A percentile compares a stretch with the other conserved stretches of the same genome.
Conservation (phyloP, 2,797 vertebrate genomes). For the Lagorchestes hirsutus region DNA sequence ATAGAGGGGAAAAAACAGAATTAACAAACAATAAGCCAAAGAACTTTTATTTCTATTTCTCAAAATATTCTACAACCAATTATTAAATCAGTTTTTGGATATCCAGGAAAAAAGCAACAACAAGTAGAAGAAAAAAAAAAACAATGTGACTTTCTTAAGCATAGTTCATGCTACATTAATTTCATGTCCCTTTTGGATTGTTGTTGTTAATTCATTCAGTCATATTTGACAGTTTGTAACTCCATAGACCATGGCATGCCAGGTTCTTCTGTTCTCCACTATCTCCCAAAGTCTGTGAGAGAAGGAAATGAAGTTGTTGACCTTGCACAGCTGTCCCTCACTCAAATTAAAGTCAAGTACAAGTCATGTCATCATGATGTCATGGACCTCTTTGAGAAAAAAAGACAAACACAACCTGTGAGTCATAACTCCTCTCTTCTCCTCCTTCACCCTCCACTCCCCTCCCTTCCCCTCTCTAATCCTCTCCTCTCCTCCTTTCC, state of each 20-base stretch:
- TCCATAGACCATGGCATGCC: neutral
- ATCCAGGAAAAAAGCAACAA: neutral
- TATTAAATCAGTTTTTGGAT: neutral
- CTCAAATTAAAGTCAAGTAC: too few relatives aligned
- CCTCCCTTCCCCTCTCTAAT: too few relatives aligned
- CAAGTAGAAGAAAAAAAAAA: neutral
- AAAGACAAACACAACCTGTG: too few relatives aligned
- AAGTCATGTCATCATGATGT: too few relatives aligned
- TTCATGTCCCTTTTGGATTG: too few relatives aligned
- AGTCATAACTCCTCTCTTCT: too few relatives aligned
- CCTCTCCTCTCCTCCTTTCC: too few relatives aligned
- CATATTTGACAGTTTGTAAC: neutral
- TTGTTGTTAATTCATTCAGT: neutral
- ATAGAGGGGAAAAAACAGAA: neutral
- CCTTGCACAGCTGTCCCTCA: too few relatives aligned
- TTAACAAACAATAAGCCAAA: neutral
- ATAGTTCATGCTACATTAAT: neutral
- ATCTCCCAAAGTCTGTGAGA: neutral
- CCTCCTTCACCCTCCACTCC: too few relatives aligned
- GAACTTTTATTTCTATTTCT: neutral
- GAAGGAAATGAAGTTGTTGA: too few relatives aligned
- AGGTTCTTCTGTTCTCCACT: neutral
- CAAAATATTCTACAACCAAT: neutral
- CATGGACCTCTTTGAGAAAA: too few relatives aligned
- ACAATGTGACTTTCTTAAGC: neutral